phyloP scores from a whole-genome alignment of 2,113 vertebrate species.

The Abramis brama region DNA sequence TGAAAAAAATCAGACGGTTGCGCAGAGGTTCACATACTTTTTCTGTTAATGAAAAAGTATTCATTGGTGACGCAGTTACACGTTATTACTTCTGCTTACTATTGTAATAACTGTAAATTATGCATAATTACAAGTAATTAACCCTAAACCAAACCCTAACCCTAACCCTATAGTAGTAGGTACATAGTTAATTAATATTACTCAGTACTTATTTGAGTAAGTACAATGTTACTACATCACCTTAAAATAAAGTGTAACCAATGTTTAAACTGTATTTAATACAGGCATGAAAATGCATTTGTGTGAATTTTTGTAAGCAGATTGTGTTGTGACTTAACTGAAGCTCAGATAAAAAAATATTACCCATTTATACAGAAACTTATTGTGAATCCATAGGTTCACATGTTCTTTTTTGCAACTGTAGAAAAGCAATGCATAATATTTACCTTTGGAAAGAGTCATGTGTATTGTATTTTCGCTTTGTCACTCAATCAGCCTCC shows the following conservation, averaged over 20 bases:
- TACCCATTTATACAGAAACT: neutral
- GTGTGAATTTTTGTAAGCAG: neutral
- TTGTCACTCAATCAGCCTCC: constrained; percentile 6
- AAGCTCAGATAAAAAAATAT: neutral
- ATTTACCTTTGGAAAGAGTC: neutral
- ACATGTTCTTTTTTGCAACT: neutral
- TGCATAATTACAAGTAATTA: too few species aligned
- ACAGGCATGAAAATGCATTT: neutral
- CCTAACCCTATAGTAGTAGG: too few species aligned
- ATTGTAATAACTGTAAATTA: too few species aligned
- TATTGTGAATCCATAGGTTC: neutral
- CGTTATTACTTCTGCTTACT: too few species aligned
- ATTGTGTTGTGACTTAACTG: neutral
- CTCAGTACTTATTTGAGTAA: too few species aligned
- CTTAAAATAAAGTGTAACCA: too few species aligned
- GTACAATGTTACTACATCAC: too few species aligned
- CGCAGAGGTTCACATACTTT: neutral
- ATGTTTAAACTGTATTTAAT: neutral
- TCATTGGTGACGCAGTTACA: too few species aligned
- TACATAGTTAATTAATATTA: too few species aligned
- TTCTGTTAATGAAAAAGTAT: neutral
- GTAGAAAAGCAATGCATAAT: constrained; percentile 2
- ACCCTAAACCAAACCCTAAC: too few species aligned
- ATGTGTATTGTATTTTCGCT: neutral
- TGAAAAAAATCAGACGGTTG: neutral